Evolutionary conservation across 2,113 vertebrate genomes (phyloP).

Genomic region (Poeciliopsis retropinna): DNA sequence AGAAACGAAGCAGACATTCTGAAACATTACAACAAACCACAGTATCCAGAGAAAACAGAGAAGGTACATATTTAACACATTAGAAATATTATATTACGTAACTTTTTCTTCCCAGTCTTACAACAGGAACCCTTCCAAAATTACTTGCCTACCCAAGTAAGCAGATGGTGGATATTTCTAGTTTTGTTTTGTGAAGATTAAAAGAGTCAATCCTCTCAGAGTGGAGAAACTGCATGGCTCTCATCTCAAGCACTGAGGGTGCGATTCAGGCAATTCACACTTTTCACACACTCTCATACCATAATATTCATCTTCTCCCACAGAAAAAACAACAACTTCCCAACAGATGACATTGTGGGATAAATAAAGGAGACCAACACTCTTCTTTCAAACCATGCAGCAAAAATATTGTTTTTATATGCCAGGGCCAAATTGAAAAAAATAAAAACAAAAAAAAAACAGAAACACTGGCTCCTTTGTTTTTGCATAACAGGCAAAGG

Average conservation of each 20-base stretch:
- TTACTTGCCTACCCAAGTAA: too few species aligned
- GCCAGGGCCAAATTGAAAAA: neutral
- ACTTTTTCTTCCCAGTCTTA: too few species aligned
- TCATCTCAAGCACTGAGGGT: neutral
- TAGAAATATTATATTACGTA: too few species aligned
- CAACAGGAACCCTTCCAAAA: too few species aligned
- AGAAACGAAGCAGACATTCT: neutral
- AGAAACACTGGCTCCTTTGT: neutral
- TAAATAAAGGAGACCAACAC: neutral
- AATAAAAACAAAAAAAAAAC: neutral
- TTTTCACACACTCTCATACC: neutral
- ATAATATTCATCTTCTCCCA: neutral
- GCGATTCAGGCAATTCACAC: neutral
- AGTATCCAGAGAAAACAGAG: neutral
- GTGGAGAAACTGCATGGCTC: neutral
- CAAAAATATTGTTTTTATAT: neutral
- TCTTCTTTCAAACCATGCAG: neutral
- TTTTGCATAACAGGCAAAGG: neutral
- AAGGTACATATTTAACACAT: neutral
- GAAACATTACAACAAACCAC: neutral
- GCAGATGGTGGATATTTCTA: neutral
- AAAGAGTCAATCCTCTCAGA: neutral
- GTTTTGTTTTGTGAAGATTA: neutral
- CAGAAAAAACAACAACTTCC: neutral
- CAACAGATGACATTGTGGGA: neutral